Evolutionary conservation across 30 jellyfish, hydroid and myxozoan genomes (phyloP).

Genomic region (Pelagia noctiluca): DNA sequence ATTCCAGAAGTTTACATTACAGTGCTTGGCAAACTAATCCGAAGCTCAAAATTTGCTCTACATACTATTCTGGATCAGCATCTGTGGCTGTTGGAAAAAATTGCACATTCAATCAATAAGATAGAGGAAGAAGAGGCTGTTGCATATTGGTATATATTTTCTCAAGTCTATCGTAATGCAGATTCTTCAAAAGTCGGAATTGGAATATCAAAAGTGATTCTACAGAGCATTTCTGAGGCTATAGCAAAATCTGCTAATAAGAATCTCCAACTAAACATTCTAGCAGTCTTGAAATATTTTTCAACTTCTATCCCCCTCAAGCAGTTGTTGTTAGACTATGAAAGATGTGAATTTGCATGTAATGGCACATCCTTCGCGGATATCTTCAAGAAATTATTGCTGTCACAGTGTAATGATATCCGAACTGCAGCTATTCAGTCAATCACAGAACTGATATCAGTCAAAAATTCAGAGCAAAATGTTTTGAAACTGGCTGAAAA

Average conservation of each 20-base stretch:
- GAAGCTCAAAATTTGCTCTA: constrained; percentile 38
- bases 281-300: constrained; percentile 57
- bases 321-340: constrained; percentile 47
- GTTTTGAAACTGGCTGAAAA: background rate
- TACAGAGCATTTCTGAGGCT: constrained; percentile 26
- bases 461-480: background rate
- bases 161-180: constrained; percentile 52
- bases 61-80: constrained; percentile 1
- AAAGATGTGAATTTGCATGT: constrained; percentile 28
- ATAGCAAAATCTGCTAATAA: constrained; percentile 25
- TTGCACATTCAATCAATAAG: constrained; percentile 27
- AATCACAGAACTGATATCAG: constrained; percentile 11
- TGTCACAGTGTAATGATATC: constrained; percentile 43
- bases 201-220: constrained; percentile 13
- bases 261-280: constrained; percentile 43
- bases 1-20: constrained; percentile 10
- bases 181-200: constrained; percentile 12
- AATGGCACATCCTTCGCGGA: constrained; percentile 60
- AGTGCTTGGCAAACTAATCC: constrained; percentile 56
- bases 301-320: constrained; percentile 14
- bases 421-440: constrained; percentile 73
- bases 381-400: constrained; percentile 65
- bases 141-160: constrained; percentile 57
- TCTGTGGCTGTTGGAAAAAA: constrained; percentile 48
- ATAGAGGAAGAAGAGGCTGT: constrained; percentile 33